Evolutionary conservation across 2,797 vertebrate genomes (phyloP).

Genomic region (Lindbergichthys nudifrons): DNA sequence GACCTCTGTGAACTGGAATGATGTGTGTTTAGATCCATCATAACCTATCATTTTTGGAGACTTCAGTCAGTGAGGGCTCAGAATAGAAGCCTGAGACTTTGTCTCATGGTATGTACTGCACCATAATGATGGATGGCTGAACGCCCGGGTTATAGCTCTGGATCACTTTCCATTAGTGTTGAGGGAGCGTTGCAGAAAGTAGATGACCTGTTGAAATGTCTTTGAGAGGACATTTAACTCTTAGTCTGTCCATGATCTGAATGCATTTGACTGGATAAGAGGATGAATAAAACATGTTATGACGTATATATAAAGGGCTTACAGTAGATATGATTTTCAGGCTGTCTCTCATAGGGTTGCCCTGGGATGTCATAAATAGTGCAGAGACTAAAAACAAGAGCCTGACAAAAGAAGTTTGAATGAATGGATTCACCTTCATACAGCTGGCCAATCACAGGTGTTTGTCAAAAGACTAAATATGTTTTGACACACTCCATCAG

Average conservation of each 20-base stretch:
- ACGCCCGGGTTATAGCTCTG: neutral
- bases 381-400: neutral
- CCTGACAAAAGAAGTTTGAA: neutral
- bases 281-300: neutral
- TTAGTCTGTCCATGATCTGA: neutral
- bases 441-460: neutral
- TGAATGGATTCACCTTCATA: neutral
- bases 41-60: conserved; percentile 9
- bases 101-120: neutral
- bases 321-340: neutral
- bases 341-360: neutral
- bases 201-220: conserved; percentile 13
- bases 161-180: neutral
- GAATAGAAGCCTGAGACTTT: conserved; percentile 4
- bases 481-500: neutral
- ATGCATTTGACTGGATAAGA: neutral
- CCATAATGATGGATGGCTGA: neutral
- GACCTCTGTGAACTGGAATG: conserved; percentile 33
- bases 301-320: neutral
- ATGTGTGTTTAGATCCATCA: conserved; percentile 32
- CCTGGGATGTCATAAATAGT: too few relatives aligned
- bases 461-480: neutral
- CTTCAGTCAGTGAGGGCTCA: neutral
- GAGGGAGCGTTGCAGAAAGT: neutral
- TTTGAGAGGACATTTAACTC: conserved; percentile 17